A percentile compares a stretch with the other conserved stretches of the same genome.
These are phyloP conservation scores for Percina caprodes DNA, from an alignment of 2,113 vertebrate genomes.

Conservation along the genomic window DNA sequence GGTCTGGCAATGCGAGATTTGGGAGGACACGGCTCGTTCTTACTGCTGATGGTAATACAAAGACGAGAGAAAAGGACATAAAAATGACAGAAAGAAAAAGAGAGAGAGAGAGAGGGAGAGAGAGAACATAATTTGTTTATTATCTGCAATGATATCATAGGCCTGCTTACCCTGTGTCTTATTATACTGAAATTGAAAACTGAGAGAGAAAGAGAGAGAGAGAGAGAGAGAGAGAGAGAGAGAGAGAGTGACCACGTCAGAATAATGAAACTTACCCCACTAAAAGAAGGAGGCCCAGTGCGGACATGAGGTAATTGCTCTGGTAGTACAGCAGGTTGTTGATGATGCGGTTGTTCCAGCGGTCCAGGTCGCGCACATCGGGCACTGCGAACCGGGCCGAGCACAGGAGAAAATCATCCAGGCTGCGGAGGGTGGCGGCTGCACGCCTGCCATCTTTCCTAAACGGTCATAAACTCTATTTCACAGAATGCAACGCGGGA, in stretches of 20 bases:
- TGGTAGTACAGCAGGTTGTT: slow-evolving; percentile 80
- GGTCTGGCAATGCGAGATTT: too few relatives aligned
- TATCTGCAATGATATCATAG: too few relatives aligned
- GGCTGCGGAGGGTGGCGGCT: slow-evolving; percentile 73
- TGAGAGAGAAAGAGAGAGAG: neutral
- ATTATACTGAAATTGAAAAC: too few relatives aligned
- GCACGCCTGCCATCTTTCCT: slow-evolving; percentile 72
- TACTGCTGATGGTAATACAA: neutral
- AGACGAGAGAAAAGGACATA: neutral
- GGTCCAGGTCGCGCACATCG: slow-evolving; percentile 67
- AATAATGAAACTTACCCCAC: slow-evolving; percentile 62
- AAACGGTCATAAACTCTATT: neutral
- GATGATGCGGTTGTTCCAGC: slow-evolving; percentile 77
- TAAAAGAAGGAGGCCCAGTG: slow-evolving; percentile 42
- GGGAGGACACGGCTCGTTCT: too few relatives aligned
- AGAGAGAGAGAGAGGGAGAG: too few relatives aligned
- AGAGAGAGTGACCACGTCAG: slow-evolving; percentile 38
- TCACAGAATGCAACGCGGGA: slow-evolving; percentile 56
- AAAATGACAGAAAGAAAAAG: too few relatives aligned
- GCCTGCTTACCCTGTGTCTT: too few relatives aligned
- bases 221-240: neutral
- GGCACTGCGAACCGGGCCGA: slow-evolving; percentile 70
- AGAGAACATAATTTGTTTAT: too few relatives aligned
- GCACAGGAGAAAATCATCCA: slow-evolving; percentile 70
- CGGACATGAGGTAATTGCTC: slow-evolving; percentile 72